Evolutionary conservation across 92 coral and sea anemone genomes (phyloP), one percentile per base, ranked within the genome.

Genomic region (Isaurus tuberculatus): DNA sequence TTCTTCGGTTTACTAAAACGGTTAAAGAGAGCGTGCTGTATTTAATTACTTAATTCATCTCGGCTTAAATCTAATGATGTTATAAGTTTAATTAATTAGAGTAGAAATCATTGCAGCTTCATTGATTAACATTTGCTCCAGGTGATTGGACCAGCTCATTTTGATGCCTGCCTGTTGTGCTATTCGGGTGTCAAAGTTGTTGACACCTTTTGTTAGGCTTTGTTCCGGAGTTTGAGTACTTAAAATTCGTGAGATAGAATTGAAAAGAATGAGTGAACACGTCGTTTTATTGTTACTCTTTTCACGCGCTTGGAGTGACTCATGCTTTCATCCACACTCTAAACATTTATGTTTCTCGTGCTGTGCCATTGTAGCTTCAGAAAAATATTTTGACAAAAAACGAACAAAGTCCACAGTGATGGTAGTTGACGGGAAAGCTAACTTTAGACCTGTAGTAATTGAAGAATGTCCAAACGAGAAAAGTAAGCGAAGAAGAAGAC

Each of bases 401-500:
- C 36, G 36, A 77, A 60, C 70, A 34, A 63, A 77, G 17, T 22
- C 16, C 43, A 36, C 40, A 32, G 49, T 26, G 13, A 77, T 77
- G 82, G 82, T 65, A 16, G 55, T 60, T 25, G 82, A 77, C 26
- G 60, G 70, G 23, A 25, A 44, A 25, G 42, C 70, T 29, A 34
- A 5, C 25, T 77, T 36, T 34, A 87, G 58, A 70, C 32, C 49
- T 27, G 70, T 67, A 51, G 68, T n/a, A n/a, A n/a, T 37, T n/a
- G 71, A 51, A 25, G 75, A 79, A 48, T 64, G 36, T 13, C 9
- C 75, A 64, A 65, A 43, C 29, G 37, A 34, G 10, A 89, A 75
- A 27, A 80, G 65, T 79, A 89, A 79, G 30, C 75, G 93, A 51
- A 90, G 87, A 48, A 92, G 98, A 10, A 75, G 99, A 72, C 75